Base-by-base conservation (phyloP, 1,140 invertebrate genomes). In the Pissodes strobi region DNA sequence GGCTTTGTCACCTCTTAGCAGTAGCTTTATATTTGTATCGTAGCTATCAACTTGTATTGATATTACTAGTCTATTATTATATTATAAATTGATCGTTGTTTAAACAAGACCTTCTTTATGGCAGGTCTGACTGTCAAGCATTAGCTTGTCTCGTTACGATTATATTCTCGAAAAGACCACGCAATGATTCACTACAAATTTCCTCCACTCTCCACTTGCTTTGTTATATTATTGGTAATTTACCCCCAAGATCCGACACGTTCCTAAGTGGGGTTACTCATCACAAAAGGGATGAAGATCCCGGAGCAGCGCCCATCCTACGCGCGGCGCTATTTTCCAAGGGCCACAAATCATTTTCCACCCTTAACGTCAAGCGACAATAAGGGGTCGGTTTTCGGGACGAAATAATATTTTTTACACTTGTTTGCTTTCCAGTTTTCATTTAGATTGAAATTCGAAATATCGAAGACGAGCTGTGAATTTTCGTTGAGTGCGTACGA, bases 281-380 rank as follows among this genome's bases (percentile, higher is more conserved):
- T 60, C 58, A 60, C 58, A 60, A 60, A 60, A 60, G 58, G 58
- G 58, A 49, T 51, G 45, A 60, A 58, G 41, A 58, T 58, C 56
- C 56, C 41, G 39, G 17, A 25, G 46, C 46, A 2, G 23, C 38
- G 38, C 38, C 38, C 25, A 27, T 27, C 25, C 25, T 22, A 27
- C 27, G 49, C 49, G 49, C 49, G 17, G 43, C 41, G 41, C 43
- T 59, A 59, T 59, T 59, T 59, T 59, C 56, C 56, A 23, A 59
- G 56, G 43, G 45, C 45, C 56, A 59, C 56, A 59, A 59, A 59
- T 59, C 56, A 59, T 59, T 59, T 59, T 59, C 56, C 56, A 38
- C 56, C 56, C 56, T 59, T 59, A 46, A 22, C 30, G 45, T 59
- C 56, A 48, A 48, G 56, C 56, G 56, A 59, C 56, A 59, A 59